Percentiles rank a stretch among this genome's conserved stretches.
phyloP scores from a whole-genome alignment of 2,888 invertebrate species.

The Andrena chrysosceles region DNA sequence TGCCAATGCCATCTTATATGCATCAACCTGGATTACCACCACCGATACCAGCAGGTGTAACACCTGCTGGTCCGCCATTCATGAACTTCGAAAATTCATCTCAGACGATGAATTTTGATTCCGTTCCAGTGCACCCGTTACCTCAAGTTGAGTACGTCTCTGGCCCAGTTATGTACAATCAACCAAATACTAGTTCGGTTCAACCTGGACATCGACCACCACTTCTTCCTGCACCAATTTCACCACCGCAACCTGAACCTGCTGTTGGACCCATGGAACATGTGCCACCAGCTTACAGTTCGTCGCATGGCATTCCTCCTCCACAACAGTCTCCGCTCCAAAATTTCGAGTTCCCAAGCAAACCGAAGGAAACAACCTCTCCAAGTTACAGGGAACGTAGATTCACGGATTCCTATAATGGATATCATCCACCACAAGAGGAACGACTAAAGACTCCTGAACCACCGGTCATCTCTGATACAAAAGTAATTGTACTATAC shows the following conservation, averaged over 20 bases:
- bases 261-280: conserved; percentile 64
- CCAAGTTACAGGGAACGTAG: conserved; percentile 63
- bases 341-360: conserved; percentile 54
- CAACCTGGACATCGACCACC: conserved; percentile 54
- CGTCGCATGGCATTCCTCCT: conserved; percentile 42
- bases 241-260: conserved; percentile 73
- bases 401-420: conserved; percentile 67
- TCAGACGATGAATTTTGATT: conserved; percentile 75
- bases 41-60: conserved; percentile 46
- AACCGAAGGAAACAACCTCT: conserved; percentile 32
- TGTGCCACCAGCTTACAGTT: conserved; percentile 45
- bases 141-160: conserved; percentile 73
- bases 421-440: conserved; percentile 60
- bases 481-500: conserved; percentile 80
- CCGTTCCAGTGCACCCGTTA: conserved; percentile 63
- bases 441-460: conserved; percentile 83
- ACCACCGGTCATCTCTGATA: conserved; percentile 83
- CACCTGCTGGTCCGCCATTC: conserved; percentile 66
- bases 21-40: conserved; percentile 66
- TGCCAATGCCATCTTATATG: conserved; percentile 54
- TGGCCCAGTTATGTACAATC: conserved; percentile 78
- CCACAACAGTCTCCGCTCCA: conserved; percentile 43
- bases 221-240: conserved; percentile 60
- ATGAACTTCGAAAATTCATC: conserved; percentile 75
- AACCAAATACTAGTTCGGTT: conserved; percentile 65